Conservation (phyloP, 2,113 vertebrate genomes). For the Oreochromis spilurus region DNA sequence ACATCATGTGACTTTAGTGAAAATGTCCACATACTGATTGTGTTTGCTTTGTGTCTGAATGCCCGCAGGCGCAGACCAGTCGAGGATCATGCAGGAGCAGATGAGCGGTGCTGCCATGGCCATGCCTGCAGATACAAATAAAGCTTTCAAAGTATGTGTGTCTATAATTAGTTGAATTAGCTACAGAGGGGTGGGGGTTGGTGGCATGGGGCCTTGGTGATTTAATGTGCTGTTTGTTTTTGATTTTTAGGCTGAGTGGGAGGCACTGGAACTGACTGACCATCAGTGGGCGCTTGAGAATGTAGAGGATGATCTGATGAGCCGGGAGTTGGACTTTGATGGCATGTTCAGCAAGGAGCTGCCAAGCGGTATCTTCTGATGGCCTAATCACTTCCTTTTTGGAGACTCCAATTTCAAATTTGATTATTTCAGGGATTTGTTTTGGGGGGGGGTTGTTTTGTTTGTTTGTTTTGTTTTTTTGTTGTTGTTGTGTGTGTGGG, state of each 20-base stretch:
- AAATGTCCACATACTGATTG: background rate
- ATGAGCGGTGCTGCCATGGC: conserved; percentile 98
- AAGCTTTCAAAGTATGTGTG: conserved; percentile 92
- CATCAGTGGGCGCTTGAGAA: conserved; percentile 97
- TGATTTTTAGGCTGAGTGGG: conserved; percentile 89
- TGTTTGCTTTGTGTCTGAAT: background rate
- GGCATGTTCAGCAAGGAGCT: conserved; percentile 97
- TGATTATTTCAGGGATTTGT: conserved; percentile 33
- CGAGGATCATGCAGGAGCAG: conserved; percentile 97
- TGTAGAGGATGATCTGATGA: conserved; percentile 95
- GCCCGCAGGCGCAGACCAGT: conserved; percentile 89
- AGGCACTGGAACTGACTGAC: conserved; percentile 93
- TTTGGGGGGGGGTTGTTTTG: background rate
- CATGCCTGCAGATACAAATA: conserved; percentile 98
- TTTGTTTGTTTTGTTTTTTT: rapidly evolving
- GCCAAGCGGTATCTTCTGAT: conserved; percentile 92
- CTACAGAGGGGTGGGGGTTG: background rate
- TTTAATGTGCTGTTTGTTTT: background rate
- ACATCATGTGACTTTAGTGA: background rate
- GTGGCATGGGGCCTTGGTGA: background rate
- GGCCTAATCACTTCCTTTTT: background rate
- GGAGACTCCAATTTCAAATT: conserved; percentile 14
- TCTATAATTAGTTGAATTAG: background rate
- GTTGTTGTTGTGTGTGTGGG: too few species aligned
- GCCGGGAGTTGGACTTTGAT: conserved; percentile 92